A percentile compares a stretch with the other conserved stretches of the same genome.
These are phyloP conservation scores for Hylyphantes graminicola DNA, from an alignment of 1,140 invertebrate genomes.

Conservation along the genomic window DNA sequence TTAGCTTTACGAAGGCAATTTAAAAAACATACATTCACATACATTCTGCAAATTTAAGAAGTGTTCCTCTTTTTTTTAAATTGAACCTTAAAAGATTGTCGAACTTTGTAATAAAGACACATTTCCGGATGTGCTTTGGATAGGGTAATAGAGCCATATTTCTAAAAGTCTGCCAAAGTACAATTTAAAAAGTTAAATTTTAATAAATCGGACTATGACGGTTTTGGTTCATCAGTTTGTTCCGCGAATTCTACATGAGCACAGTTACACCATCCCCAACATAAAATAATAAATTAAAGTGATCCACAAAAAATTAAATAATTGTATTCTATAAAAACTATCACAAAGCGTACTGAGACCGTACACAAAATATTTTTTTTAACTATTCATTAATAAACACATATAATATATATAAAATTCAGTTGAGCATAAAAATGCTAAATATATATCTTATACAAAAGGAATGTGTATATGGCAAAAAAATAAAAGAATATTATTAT, in stretches of 20 bases:
- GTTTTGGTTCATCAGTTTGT: not conserved
- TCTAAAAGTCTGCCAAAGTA: too few relatives aligned
- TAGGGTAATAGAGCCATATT: too few relatives aligned
- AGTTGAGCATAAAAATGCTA: constrained; percentile 27
- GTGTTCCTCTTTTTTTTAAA: not conserved
- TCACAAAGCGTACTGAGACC: constrained; percentile 38
- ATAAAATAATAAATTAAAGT: constrained; percentile 50
- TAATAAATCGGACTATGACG: not conserved
- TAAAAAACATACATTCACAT: not conserved
- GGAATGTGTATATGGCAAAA: constrained; percentile 41
- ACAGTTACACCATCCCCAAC: not conserved
- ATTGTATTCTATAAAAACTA: constrained; percentile 28
- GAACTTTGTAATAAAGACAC: not conserved
- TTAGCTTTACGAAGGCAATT: too few relatives aligned
- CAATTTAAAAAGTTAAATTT: not conserved
- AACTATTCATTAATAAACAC: constrained; percentile 15
- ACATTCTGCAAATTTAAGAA: not conserved
- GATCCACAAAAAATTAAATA: constrained; percentile 24
- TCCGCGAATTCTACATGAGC: too few relatives aligned
- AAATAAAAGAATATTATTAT: constrained; percentile 3
- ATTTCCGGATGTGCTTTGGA: not conserved
- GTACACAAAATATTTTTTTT: constrained; percentile 32
- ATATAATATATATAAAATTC: constrained; percentile 24
- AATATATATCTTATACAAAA: constrained; percentile 42
- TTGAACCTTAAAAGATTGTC: not conserved